Base-by-base conservation (phyloP, 2,797 vertebrate genomes). In the Chaetodon trifasciatus region DNA sequence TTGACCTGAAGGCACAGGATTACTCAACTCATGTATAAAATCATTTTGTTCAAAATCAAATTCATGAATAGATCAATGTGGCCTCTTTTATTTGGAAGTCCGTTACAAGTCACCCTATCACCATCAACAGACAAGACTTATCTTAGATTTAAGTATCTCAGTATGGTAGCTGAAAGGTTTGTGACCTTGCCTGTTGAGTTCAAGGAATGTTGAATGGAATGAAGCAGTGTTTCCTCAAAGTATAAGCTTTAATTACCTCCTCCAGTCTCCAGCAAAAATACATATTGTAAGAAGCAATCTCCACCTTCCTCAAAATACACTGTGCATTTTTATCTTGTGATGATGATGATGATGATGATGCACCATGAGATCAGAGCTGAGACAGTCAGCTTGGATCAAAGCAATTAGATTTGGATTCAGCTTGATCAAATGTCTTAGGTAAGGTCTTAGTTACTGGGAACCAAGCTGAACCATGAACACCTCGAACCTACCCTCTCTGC, bases 41-140 rank as follows among this genome's bases (percentile, higher is more conserved):
- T 69, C 52, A 79, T 77, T 85, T n/a, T 32, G 13, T 72, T 72
- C 74, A 79, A 28, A 28, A 28, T 84, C 74, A 79, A 61, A 79
- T 76, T 78, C 53, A 58, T 35, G 65, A 65, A 44, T 19, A 65
- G 53, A 75, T 84, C 76, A 74, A 76, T 71, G 37, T 58, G 40
- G 62, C 4, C 40, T 55, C 46, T 70, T 85, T 56, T 46, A 81
- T 58, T 81, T 70, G 67, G 42, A 74, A 46, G 52, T 75, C 76
- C 73, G 58, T 77, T 69, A 82, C 17, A 21, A 65, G 55, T 74
- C 55, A 28, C 28, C 28, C 28, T 28, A 28, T 28, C 8, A 12
- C 40, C 50, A 56, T 52, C 55, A 47, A 63, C 68, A 76, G 70
- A 76, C 55, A 73, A 61, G 61, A 37, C n/a, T 11, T 15, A 28